phyloP scores from a whole-genome alignment of 2,888 invertebrate species.

The Hartigia nigra region DNA sequence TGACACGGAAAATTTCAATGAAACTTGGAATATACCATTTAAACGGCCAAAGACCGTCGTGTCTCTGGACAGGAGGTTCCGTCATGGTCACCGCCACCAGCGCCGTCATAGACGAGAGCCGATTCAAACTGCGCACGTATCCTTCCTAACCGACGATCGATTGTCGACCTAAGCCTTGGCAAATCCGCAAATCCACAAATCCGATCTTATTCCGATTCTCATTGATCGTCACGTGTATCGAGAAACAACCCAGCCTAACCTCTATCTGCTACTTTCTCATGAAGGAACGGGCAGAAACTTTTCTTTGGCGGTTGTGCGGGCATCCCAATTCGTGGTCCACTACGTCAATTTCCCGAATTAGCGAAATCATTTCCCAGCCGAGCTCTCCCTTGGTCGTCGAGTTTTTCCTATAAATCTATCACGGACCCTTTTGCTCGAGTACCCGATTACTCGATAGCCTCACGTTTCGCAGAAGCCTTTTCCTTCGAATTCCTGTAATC shows the following conservation, averaged over 20 bases:
- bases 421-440: constrained; percentile 17
- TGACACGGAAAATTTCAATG: constrained; percentile 66
- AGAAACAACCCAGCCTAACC: background rate
- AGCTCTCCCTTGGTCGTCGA: constrained; percentile 4
- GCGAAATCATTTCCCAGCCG: constrained; percentile 48
- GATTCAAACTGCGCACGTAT: constrained; percentile 54
- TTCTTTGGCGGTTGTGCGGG: background rate
- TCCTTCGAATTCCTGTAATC: background rate
- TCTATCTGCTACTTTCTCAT: background rate
- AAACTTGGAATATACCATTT: constrained; percentile 53
- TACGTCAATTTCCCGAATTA: constrained; percentile 54
- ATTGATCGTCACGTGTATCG: background rate
- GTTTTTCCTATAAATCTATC: constrained; percentile 37
- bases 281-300: constrained; percentile 27
- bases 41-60: constrained; percentile 54
- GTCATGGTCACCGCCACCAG: background rate
- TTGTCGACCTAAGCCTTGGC: constrained; percentile 7
- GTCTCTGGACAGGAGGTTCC: constrained; percentile 51
- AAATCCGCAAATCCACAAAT: constrained; percentile 5
- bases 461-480: constrained; percentile 31
- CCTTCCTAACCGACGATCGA: constrained; percentile 42
- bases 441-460: background rate
- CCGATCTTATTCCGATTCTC: background rate
- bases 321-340: constrained; percentile 42
- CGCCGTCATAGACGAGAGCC: background rate